Conservation (phyloP, 2,113 vertebrate species). For the Plecotus auritus region DNA sequence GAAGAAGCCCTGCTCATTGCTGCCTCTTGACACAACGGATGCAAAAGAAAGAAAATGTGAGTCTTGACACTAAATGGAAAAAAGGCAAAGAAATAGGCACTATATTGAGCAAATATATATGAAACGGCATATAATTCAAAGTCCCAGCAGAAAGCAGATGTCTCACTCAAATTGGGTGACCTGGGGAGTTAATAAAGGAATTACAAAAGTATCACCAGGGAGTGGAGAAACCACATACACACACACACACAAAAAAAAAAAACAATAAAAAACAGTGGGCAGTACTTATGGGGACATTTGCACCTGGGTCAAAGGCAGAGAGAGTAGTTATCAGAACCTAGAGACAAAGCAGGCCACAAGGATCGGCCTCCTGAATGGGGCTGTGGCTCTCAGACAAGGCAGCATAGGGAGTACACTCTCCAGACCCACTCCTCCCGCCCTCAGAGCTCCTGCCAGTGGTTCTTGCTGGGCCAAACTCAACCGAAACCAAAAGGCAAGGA, state of each 20-base stretch:
- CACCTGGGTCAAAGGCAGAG: background rate
- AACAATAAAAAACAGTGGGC: background rate
- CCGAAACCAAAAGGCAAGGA: background rate
- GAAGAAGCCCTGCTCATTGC: background rate
- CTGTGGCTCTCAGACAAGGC: background rate
- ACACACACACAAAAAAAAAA: too few species aligned
- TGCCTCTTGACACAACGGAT: background rate
- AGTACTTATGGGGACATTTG: background rate
- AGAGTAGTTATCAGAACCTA: background rate
- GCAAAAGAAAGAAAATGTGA: background rate
- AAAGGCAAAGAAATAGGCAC: background rate
- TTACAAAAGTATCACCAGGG: background rate
- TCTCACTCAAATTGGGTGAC: background rate
- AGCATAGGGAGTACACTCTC: background rate
- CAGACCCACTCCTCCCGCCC: background rate
- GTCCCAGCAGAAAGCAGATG: background rate
- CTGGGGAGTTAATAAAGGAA: background rate
- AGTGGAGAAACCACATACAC: background rate
- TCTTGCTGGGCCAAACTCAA: background rate
- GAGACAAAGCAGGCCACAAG: background rate
- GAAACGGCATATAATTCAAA: background rate
- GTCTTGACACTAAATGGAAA: background rate
- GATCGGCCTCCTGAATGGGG: background rate
- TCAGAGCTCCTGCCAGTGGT: background rate
- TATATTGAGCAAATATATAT: background rate